A percentile compares a stretch with the other conserved stretches of the same genome.
These are phyloP conservation scores for Azemiops feae DNA, from an alignment of 2,113 vertebrate genomes.

Conservation along the genomic window DNA sequence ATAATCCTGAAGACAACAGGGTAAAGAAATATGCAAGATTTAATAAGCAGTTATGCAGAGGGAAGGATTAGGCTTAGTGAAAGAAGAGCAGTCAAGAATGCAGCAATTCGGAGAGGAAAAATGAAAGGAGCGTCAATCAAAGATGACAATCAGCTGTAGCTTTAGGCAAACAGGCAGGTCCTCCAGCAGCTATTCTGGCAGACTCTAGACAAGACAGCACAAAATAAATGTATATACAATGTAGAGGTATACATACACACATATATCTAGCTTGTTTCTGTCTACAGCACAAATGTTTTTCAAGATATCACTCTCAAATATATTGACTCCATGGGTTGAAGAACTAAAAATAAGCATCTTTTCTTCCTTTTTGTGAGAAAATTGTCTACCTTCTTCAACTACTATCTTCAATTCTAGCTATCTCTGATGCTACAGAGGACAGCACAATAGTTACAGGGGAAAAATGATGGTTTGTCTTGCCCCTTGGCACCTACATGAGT, in stretches of 20 bases:
- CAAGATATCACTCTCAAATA: neutral
- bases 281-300: neutral
- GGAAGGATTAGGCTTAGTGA: neutral
- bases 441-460: constrained; percentile 6
- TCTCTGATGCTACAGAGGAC: constrained; percentile 10
- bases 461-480: constrained; percentile 14
- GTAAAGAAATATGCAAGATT: neutral
- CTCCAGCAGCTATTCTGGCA: neutral
- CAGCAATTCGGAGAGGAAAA: neutral
- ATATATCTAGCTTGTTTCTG: neutral
- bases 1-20: neutral
- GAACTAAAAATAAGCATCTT: neutral
- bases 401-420: neutral
- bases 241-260: neutral
- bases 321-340: neutral
- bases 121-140: neutral
- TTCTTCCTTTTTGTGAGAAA: neutral
- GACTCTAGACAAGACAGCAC: neutral
- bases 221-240: neutral
- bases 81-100: neutral
- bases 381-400: neutral
- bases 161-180: neutral
- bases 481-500: constrained; percentile 7
- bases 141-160: neutral
- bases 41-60: neutral